Percentiles rank a stretch among this genome's conserved stretches.
Conservation (phyloP, 2,888 invertebrate species). For the Aquatica leii region DNA sequence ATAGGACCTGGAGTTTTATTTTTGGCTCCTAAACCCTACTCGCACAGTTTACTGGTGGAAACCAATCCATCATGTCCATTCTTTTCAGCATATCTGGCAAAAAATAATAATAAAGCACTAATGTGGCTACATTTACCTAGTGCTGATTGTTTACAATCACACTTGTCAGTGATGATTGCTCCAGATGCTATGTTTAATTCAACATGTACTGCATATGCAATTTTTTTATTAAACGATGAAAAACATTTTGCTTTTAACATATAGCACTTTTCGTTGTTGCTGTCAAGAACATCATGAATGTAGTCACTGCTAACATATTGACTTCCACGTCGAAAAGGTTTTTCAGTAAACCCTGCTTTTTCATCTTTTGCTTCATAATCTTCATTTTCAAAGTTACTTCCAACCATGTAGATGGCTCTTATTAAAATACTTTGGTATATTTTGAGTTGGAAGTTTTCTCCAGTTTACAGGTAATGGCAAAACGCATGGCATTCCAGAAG, state of each 20-base stretch:
- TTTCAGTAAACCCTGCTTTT: no score
- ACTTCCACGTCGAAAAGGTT: not conserved
- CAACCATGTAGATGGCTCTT: not conserved
- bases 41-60: no score
- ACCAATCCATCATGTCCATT: no score
- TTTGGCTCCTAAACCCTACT: no score
- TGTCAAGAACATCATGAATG: not conserved
- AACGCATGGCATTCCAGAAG: not conserved
- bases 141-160: no score
- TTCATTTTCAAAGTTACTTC: not conserved
- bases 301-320: constrained; percentile 4
- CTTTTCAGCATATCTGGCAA: no score
- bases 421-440: constrained; percentile 1
- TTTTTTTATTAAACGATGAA: constrained; percentile 3
- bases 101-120: no score
- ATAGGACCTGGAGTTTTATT: no score
- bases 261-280: not conserved
- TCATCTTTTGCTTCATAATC: no score
- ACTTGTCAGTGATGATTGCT: not conserved
- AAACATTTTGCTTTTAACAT: no score
- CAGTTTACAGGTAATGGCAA: no score
- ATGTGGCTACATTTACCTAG: no score
- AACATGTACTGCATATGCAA: not conserved
- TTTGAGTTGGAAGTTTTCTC: not conserved
- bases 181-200: not conserved